Percentiles rank a stretch among this genome's conserved stretches.
phyloP scores from a whole-genome alignment of 1,140 invertebrate genomes.

The Thereuonema tuberculata region DNA sequence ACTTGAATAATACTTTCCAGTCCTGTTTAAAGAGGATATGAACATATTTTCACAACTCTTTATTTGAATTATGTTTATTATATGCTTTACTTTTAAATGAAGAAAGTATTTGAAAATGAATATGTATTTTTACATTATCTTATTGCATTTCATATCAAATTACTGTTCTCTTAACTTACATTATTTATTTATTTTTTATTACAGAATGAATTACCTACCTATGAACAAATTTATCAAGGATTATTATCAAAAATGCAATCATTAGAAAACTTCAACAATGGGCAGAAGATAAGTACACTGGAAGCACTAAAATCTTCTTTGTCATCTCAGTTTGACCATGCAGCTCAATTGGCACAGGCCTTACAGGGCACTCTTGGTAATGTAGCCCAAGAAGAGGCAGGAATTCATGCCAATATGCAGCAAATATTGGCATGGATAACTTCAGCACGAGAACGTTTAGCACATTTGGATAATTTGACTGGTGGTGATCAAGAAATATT shows the following conservation, averaged over 20 bases:
- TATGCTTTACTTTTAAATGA: too few species aligned
- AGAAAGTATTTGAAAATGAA: too few species aligned
- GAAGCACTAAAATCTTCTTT: conserved; percentile 50
- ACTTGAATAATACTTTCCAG: too few species aligned
- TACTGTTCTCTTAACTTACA: too few species aligned
- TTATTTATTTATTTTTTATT: too few species aligned
- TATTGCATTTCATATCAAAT: too few species aligned
- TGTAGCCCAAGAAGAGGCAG: conserved; percentile 56
- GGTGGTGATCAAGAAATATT: conserved; percentile 73
- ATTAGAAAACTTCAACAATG: conserved; percentile 60
- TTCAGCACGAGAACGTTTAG: conserved; percentile 49
- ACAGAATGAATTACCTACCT: conserved; percentile 59
- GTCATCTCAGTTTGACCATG: conserved; percentile 59
- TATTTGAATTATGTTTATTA: conserved; percentile 1
- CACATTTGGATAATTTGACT: conserved; percentile 80
- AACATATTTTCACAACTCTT: neutral
- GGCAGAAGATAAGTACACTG: conserved; percentile 50
- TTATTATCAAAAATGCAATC: conserved; percentile 65
- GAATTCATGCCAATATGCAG: conserved; percentile 55
- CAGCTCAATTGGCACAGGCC: conserved; percentile 54
- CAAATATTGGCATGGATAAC: conserved; percentile 29
- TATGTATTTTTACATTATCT: too few species aligned
- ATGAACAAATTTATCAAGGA: conserved; percentile 55
- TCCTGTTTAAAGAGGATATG: neutral
- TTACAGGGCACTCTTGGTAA: conserved; percentile 53